A percentile compares a stretch with the other conserved stretches of the same genome.
These are phyloP conservation scores for Ophiodon elongatus DNA, from an alignment of 2,113 vertebrate genomes.

Conservation along the genomic window DNA sequence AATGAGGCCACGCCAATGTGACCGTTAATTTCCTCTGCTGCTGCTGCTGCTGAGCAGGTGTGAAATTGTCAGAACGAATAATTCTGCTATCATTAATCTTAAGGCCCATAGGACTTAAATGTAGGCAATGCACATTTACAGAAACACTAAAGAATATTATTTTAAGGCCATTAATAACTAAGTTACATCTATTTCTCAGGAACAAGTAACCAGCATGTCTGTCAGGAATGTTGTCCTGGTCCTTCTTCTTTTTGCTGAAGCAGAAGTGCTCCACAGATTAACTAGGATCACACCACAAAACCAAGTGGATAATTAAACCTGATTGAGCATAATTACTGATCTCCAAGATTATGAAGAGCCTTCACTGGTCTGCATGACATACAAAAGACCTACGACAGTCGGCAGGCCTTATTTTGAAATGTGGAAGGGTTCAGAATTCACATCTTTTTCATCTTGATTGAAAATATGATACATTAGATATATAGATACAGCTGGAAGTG, in stretches of 20 bases:
- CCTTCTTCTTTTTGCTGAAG: not conserved
- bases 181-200: not conserved
- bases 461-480: not conserved
- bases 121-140: constrained; percentile 11
- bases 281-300: not conserved
- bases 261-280: not conserved
- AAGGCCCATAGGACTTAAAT: not conserved
- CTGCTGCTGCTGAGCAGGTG: constrained; percentile 45
- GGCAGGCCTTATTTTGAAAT: not conserved
- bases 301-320: not conserved
- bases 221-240: not conserved
- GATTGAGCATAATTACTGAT: not conserved
- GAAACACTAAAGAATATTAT: not conserved
- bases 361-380: not conserved
- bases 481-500: not conserved
- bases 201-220: not conserved
- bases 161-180: not conserved
- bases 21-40: constrained; percentile 53
- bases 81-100: constrained; percentile 59
- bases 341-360: not conserved
- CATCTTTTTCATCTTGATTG: not conserved
- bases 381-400: not conserved
- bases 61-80: constrained; percentile 37
- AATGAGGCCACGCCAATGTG: constrained; percentile 21
- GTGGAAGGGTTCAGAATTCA: not conserved